Evolutionary conservation across 2,888 invertebrate genomes (phyloP), one percentile per base, ranked within the genome.

Genomic region (Phalera bucephala): DNA sequence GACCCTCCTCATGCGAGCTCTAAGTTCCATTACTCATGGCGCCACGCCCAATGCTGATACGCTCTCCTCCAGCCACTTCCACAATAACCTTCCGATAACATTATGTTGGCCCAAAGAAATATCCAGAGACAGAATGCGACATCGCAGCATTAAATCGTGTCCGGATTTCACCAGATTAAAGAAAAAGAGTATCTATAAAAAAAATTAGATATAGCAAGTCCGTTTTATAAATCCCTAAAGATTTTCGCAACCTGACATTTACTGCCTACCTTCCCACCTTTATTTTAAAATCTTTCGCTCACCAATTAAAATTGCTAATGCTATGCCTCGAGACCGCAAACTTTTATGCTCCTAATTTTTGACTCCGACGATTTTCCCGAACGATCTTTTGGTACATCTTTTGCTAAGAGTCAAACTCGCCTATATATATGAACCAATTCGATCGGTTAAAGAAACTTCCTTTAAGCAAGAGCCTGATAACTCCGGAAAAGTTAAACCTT

Each of bases 1-100:
- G 83, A 86, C 89, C 88, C 87, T 88, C 82, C 80, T 85, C 83
- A 80, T 77, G 64, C 76, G 80, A 81, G 80, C 82, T 80, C 80
- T 65, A 75, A 82, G 71, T 80, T 78, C 87, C 88, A 89, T 88
- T 89, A 89, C 78, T 89, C 86, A 88, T 65, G 57, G 68, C 63
- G 72, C 81, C 80, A 73, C 87, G 80, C 86, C 86, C 80, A 59
- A 64, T 74, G 66, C 83, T 83, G 84, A 84, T 86, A 85, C 74
- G 72, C 56, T 67, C 69, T 67, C 67, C 61, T 68, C 55, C 65
- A 67, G 61, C 59, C 67, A 66, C 67, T 71, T 71, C 67, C 62
- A 73, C 71, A 67, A 71, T 69, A 64, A 25, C 25, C 25, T 25
- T 25, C 25, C 12, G 25, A 25, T 25, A 25, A 25, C 25, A 25